phyloP scores from a whole-genome alignment of 2,888 invertebrate species.

The Amblyjoppa fuscipennis region DNA sequence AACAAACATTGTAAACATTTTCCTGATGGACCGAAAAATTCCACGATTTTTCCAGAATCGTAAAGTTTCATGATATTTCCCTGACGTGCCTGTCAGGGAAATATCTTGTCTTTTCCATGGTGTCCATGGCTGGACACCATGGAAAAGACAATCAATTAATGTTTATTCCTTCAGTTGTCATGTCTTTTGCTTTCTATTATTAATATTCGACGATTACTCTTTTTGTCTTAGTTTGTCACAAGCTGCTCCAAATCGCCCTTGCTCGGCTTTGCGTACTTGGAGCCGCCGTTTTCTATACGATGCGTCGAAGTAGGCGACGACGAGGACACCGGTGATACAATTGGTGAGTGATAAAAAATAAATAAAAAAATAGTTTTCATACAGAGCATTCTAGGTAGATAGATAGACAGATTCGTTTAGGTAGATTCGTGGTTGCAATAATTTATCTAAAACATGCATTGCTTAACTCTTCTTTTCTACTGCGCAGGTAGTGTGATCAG shows the following conservation, averaged over 20 bases:
- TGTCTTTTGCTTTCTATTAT: background rate
- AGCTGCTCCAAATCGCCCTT: slow-evolving; percentile 99
- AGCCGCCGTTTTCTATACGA: slow-evolving; percentile 98
- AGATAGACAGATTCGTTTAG: too few relatives aligned
- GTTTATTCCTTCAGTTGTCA: slow-evolving; percentile 2
- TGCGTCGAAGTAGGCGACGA: slow-evolving; percentile 99
- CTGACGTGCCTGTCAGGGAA: too few relatives aligned
- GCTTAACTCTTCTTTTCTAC: slow-evolving; percentile 13
- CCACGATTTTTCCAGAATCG: too few relatives aligned
- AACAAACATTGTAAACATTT: too few relatives aligned
- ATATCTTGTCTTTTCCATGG: too few relatives aligned
- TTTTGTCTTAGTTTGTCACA: slow-evolving; percentile 90
- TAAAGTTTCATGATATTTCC: too few relatives aligned
- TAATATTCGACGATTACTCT: background rate
- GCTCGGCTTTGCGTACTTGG: slow-evolving; percentile 97
- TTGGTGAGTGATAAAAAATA: slow-evolving; percentile 86
- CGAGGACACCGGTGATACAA: slow-evolving; percentile 95
- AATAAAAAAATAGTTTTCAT: background rate
- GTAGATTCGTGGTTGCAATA: background rate
- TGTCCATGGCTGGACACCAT: too few relatives aligned
- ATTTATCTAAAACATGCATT: slow-evolving; percentile 9
- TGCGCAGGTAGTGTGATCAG: slow-evolving; percentile 95
- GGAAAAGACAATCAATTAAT: background rate
- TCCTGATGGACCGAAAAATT: too few relatives aligned
- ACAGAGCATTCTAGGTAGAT: too few relatives aligned